Conservation (phyloP, 2,888 invertebrate genomes). For the Aspidiotus rigidus region DNA sequence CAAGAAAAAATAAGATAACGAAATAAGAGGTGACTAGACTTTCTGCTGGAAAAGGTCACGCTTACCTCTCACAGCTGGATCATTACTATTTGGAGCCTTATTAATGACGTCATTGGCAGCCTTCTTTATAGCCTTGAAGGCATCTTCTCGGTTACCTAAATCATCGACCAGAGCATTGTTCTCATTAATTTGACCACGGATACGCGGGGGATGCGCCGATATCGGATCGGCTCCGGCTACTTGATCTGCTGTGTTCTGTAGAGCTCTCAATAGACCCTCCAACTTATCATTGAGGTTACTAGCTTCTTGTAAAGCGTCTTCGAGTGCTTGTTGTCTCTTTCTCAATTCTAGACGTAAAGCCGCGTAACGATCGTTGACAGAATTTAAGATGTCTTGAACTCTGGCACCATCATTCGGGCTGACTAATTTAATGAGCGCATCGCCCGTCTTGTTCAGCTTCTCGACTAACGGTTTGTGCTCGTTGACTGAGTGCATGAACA, state of each 20-base stretch:
- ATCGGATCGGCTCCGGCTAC: conserved; percentile 83
- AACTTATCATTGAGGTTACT: conserved; percentile 91
- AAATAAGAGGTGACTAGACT: no score
- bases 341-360: conserved; percentile 72
- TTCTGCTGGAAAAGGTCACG: conserved; percentile 6
- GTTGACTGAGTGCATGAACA: conserved; percentile 79
- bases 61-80: conserved; percentile 71
- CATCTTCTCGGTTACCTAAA: conserved; percentile 76
- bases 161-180: conserved; percentile 84
- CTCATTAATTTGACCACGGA: conserved; percentile 91
- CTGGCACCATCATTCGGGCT: conserved; percentile 79
- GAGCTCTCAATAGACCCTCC: conserved; percentile 88
- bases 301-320: conserved; percentile 86
- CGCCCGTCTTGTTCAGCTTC: conserved; percentile 91
- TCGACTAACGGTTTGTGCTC: conserved; percentile 93
- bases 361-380: conserved; percentile 78
- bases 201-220: conserved; percentile 89
- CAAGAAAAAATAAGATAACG: not conserved
- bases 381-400: conserved; percentile 78
- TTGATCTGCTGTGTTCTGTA: conserved; percentile 77
- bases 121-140: conserved; percentile 79
- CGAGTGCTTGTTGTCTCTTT: conserved; percentile 83
- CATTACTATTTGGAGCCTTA: conserved; percentile 78
- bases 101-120: conserved; percentile 91
- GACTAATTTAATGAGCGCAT: conserved; percentile 74